phyloP scores from a whole-genome alignment of 2,888 invertebrate genomes.

The Leptodirus hochenwartii region DNA sequence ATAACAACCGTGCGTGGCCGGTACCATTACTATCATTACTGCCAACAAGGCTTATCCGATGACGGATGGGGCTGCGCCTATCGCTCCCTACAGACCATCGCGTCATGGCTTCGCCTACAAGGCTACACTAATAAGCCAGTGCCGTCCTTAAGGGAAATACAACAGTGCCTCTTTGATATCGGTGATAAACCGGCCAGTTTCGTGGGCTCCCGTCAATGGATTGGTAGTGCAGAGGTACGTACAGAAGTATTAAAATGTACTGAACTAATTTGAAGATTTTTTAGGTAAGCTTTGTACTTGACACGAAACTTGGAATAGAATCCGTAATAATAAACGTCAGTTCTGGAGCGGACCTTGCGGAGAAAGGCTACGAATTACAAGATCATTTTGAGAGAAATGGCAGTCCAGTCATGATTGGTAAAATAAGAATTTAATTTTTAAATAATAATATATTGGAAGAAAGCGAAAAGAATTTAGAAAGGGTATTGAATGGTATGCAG shows the following conservation, averaged over 20 bases:
- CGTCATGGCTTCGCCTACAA: slow-evolving; percentile 84
- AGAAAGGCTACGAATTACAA: slow-evolving; percentile 62
- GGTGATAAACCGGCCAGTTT: slow-evolving; percentile 83
- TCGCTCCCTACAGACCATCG: slow-evolving; percentile 86
- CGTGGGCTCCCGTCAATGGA: slow-evolving; percentile 88
- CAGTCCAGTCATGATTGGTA: slow-evolving; percentile 96
- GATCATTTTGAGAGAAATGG: slow-evolving; percentile 87
- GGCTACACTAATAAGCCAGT: slow-evolving; percentile 58
- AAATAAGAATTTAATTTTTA: slow-evolving; percentile 14
- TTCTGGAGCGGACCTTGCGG: slow-evolving; percentile 66
- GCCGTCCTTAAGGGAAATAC: slow-evolving; percentile 71
- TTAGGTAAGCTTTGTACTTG: no score
- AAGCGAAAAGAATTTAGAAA: no score
- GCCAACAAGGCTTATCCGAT: slow-evolving; percentile 87
- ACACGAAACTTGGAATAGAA: slow-evolving; percentile 57
- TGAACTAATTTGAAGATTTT: no score
- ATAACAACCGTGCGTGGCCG: slow-evolving; percentile 33
- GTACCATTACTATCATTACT: slow-evolving; percentile 92
- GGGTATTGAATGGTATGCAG: no score
- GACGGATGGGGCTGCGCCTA: slow-evolving; percentile 99
- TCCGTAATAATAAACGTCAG: slow-evolving; percentile 71
- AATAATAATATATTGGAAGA: no score
- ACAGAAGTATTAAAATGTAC: no score
- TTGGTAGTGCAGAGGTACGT: slow-evolving; percentile 93
- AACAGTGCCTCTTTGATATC: slow-evolving; percentile 82